A percentile compares a stretch with the other conserved stretches of the same genome.
Evolutionary conservation across 1,140 invertebrate species (phyloP).

Genomic region (Drosophila kikkawai): DNA sequence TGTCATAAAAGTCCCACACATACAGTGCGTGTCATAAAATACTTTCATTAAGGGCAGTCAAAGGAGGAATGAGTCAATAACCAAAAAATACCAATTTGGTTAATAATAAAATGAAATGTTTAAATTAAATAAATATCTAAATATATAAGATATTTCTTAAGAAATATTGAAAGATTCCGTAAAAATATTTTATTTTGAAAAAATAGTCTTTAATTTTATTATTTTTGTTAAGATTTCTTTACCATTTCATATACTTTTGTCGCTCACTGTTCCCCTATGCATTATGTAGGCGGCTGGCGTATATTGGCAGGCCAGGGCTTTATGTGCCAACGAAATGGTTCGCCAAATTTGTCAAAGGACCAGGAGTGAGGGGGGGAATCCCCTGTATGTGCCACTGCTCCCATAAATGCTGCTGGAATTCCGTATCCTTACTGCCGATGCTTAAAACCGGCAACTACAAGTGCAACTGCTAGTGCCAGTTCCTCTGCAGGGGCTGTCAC

Average conservation of each 20-base stretch:
- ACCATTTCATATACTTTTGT: neutral
- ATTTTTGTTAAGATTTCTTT: neutral
- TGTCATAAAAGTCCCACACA: slow-evolving; percentile 30
- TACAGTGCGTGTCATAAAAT: slow-evolving; percentile 19
- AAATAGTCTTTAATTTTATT: neutral
- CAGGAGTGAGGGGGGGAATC: too few relatives aligned
- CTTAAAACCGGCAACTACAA: slow-evolving; percentile 1
- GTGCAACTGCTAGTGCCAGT: neutral
- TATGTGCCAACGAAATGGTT: slow-evolving; percentile 37
- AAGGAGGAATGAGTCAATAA: neutral
- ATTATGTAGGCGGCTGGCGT: slow-evolving; percentile 31
- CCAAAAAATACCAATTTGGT: neutral
- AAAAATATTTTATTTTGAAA: too few relatives aligned
- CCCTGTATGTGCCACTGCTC: neutral
- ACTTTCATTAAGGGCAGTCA: neutral
- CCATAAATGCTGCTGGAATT: slow-evolving; percentile 20
- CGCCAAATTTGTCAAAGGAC: slow-evolving; percentile 39
- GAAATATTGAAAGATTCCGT: neutral
- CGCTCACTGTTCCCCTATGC: slow-evolving; percentile 19
- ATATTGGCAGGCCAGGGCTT: slow-evolving; percentile 36
- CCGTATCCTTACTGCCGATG: slow-evolving; percentile 10
- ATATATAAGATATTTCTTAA: too few relatives aligned
- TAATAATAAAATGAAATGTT: neutral
- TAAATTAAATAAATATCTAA: too few relatives aligned
- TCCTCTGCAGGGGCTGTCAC: slow-evolving; percentile 34